Base-by-base conservation (phyloP, 2,888 invertebrate genomes). In the Eudemis profundana region DNA sequence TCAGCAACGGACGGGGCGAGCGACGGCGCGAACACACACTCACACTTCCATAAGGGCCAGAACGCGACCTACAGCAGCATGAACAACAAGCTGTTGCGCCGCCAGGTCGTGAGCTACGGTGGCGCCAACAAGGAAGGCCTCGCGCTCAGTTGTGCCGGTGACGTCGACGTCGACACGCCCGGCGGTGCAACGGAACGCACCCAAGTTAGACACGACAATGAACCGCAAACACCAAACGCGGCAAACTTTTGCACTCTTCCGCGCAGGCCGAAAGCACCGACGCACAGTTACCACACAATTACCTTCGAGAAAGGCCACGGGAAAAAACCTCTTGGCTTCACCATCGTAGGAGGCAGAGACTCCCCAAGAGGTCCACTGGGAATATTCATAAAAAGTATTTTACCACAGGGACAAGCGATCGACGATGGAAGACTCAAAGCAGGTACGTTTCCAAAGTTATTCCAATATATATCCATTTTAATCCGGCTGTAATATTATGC, bases 311-410 rank as follows among this genome's bases (percentile, higher is more conserved):
- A 97, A 79, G 97, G 97, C 0, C 94, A 94, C 7, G 96, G 96
- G 1, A 96, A 96, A 81, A 97, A 96, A 85, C 96, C 96, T 0
- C 93, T 97, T 33, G 97, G 97, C n/a, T 97, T 97, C 82, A 97
- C 97, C 10, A 97, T 97, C 73, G 97, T 97, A 2, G 97, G 97
- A 44, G 97, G 97, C 50, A 93, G 95, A 66, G 97, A 97, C 82
- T 96, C 97, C 36, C 96, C 96, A 1, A 94, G 96, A 81, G 97
- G 97, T 64, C 95, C 95, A 69, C 94, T 97, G 80, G 97, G 97
- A 47, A 97, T 97, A 81, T 97, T 96, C 85, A 95, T 97, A 72
- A 96, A 97, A 84, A 96, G 96, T 78, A 96, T 97, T 72, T 93
- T 97, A 75, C 94, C 96, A 49, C 94, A 94, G 81, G 97, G 97